These are phyloP conservation scores for Melierax canorus DNA, from an alignment of 2,113 vertebrate genomes.

Conservation along the genomic window DNA sequence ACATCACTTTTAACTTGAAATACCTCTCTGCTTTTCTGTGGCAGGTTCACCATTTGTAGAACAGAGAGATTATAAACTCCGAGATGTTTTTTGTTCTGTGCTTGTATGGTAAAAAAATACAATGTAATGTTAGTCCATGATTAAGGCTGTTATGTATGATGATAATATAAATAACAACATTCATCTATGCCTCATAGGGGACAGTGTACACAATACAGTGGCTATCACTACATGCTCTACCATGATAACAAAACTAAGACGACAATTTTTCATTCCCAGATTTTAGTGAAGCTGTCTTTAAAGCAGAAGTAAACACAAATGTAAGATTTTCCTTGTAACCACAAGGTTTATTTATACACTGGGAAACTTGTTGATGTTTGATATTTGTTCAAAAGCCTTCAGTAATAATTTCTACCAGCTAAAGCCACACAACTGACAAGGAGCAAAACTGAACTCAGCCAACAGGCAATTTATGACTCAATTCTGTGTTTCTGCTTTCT, in stretches of 20 bases:
- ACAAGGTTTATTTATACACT: neutral
- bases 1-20: neutral
- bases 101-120: neutral
- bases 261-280: neutral
- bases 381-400: constrained; percentile 23
- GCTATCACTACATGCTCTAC: neutral
- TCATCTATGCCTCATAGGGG: neutral
- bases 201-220: neutral
- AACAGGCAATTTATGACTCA: constrained; percentile 9
- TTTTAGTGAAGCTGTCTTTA: neutral
- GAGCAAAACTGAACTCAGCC: neutral
- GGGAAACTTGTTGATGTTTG: neutral
- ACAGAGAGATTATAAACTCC: neutral
- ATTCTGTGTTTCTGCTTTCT: neutral
- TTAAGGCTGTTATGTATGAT: neutral
- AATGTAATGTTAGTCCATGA: neutral
- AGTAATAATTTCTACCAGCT: neutral
- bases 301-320: neutral
- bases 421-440: neutral
- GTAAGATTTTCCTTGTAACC: neutral
- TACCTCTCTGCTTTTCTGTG: neutral
- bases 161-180: neutral
- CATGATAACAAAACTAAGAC: neutral
- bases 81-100: neutral
- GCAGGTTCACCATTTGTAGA: neutral